Percentiles rank a stretch among this genome's conserved stretches.
phyloP scores from a whole-genome alignment of 2,113 vertebrate genomes.

The Chionodraco myersi region DNA sequence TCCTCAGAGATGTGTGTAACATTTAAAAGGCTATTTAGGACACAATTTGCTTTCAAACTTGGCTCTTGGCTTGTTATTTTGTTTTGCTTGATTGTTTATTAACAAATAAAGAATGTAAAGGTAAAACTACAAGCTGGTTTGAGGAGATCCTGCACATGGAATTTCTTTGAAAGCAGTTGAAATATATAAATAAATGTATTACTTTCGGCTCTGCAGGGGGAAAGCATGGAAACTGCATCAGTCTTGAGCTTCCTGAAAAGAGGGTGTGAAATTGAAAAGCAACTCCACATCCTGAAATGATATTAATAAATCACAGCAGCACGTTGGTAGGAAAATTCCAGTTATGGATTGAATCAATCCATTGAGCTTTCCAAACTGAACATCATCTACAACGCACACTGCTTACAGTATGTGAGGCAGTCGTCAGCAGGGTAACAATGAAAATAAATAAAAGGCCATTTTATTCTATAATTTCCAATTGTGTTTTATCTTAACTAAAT shows the following conservation, averaged over 20 bases:
- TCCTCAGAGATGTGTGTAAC: not conserved
- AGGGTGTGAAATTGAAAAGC: conserved; percentile 58
- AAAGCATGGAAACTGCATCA: conserved; percentile 65
- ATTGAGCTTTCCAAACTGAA: conserved; percentile 8
- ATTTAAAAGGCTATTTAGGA: conserved; percentile 11
- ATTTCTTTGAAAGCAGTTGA: not conserved
- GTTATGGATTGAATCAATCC: conserved; percentile 44
- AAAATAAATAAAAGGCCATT: conserved; percentile 21
- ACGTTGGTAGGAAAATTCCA: conserved; percentile 40
- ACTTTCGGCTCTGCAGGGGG: conserved; percentile 38
- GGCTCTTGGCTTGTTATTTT: not conserved
- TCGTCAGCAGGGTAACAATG: not conserved
- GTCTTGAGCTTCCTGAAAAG: conserved; percentile 50
- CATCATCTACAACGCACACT: conserved; percentile 1
- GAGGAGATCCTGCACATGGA: not conserved
- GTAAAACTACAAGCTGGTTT: not conserved
- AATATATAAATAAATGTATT: not conserved
- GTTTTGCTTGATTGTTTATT: not conserved
- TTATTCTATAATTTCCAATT: not conserved
- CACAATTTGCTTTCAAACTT: not conserved
- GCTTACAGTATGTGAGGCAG: conserved; percentile 5
- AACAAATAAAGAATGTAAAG: conserved; percentile 7
- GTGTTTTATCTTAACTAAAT: not conserved
- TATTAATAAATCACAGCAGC: conserved; percentile 61
- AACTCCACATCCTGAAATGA: conserved; percentile 46